Evolutionary conservation across 2,888 invertebrate species (phyloP).

Genomic region (Amiota communis): DNA sequence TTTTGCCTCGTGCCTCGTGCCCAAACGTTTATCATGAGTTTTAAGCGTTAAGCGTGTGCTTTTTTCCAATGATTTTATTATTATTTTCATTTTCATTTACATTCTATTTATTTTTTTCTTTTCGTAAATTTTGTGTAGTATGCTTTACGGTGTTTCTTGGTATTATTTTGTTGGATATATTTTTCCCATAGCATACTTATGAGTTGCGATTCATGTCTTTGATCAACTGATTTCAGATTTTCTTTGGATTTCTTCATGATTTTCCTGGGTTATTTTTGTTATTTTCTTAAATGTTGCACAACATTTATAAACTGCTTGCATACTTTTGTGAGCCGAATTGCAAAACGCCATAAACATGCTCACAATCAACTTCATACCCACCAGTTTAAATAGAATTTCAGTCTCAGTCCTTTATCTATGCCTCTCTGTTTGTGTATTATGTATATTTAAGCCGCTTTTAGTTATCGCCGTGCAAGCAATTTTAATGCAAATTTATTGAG

Average conservation of each 20-base stretch:
- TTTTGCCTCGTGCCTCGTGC: not conserved
- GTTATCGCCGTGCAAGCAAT: not conserved
- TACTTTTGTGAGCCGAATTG: slow-evolving; percentile 1
- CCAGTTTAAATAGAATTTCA: no score
- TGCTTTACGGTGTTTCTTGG: no score
- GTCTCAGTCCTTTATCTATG: no score
- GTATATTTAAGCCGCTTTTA: slow-evolving; percentile 14
- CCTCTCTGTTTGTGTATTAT: not conserved
- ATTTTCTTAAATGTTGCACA: not conserved
- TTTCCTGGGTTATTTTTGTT: not conserved
- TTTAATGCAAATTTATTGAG: slow-evolving; percentile 19
- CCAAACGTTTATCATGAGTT: slow-evolving; percentile 1
- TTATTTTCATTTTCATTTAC: no score
- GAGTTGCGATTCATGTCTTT: no score
- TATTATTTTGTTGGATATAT: no score
- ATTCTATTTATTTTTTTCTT: no score
- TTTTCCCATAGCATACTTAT: no score
- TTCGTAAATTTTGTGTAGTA: no score
- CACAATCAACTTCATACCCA: no score
- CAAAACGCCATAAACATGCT: not conserved
- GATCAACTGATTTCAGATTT: not conserved
- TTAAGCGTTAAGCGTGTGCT: not conserved
- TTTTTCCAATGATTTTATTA: no score
- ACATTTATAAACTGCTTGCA: slow-evolving; percentile 14
- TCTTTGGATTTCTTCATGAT: not conserved